Percentiles rank a stretch among this genome's conserved stretches.
Evolutionary conservation across 2,797 vertebrate species (phyloP).

Genomic region (Crypturellus tataupa): DNA sequence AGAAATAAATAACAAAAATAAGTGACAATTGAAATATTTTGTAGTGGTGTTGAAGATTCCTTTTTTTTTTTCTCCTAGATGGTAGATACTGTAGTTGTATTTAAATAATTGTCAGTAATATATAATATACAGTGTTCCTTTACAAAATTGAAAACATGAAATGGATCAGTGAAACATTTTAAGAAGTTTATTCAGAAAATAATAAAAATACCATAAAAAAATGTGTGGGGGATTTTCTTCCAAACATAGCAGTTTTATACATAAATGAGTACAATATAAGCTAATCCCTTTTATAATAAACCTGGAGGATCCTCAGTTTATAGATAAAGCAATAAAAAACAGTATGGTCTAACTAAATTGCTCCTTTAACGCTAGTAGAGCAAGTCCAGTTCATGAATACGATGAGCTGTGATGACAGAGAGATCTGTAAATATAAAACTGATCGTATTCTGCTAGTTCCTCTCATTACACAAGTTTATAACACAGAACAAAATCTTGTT

Average conservation of each 20-base stretch:
- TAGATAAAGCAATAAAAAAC: neutral
- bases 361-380: neutral
- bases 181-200: neutral
- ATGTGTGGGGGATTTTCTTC: neutral
- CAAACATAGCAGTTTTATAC: neutral
- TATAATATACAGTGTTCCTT: neutral
- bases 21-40: neutral
- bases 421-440: neutral
- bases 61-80: rapidly evolving
- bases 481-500: neutral
- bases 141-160: neutral
- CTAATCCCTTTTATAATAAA: neutral
- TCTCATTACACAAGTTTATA: neutral
- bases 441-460: neutral
- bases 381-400: neutral
- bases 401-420: neutral
- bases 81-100: rapidly evolving
- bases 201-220: neutral
- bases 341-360: neutral
- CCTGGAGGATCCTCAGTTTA: neutral
- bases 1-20: neutral
- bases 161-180: neutral
- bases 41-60: neutral
- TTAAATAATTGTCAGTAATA: neutral
- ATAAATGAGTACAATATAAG: neutral